Conservation (phyloP, 2,113 vertebrate species). For the Epinephelus cyanopodus region DNA sequence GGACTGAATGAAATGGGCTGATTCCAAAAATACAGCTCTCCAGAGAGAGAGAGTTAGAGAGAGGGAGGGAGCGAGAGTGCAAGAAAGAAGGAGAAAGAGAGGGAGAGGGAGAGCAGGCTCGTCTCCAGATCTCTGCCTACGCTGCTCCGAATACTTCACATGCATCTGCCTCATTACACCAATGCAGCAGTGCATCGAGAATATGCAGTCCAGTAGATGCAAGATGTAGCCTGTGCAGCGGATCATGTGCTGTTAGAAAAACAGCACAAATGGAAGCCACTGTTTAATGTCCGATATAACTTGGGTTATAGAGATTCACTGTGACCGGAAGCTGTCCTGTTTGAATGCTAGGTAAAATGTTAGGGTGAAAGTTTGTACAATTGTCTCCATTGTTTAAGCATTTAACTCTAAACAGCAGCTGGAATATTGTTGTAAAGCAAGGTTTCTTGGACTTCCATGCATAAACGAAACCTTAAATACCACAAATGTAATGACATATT, state of each 20-base stretch:
- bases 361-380: not conserved
- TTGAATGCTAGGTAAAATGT: not conserved
- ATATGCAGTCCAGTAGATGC: not conserved
- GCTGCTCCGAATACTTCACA: constrained; percentile 55
- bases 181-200: constrained; percentile 28
- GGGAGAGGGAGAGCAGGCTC: constrained; percentile 26
- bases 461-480: not conserved
- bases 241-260: constrained; percentile 23
- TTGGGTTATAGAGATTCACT: not conserved
- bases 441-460: not conserved
- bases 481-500: not conserved
- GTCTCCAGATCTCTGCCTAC: constrained; percentile 63
- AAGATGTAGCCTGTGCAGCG: constrained; percentile 22
- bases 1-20: constrained; percentile 71
- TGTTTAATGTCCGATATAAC: not conserved
- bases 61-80: constrained; percentile 11
- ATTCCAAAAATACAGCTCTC: constrained; percentile 79
- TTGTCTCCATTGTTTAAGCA: not conserved
- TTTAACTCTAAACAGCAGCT: not conserved
- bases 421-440: constrained; percentile 4
- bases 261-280: not conserved
- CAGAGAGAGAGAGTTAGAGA: constrained; percentile 40
- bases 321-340: constrained; percentile 1
- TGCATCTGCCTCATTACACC: constrained; percentile 51
- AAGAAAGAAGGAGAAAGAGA: not conserved